Evolutionary conservation across 2,797 vertebrate species (phyloP).

Genomic region (Chelon auratus): DNA sequence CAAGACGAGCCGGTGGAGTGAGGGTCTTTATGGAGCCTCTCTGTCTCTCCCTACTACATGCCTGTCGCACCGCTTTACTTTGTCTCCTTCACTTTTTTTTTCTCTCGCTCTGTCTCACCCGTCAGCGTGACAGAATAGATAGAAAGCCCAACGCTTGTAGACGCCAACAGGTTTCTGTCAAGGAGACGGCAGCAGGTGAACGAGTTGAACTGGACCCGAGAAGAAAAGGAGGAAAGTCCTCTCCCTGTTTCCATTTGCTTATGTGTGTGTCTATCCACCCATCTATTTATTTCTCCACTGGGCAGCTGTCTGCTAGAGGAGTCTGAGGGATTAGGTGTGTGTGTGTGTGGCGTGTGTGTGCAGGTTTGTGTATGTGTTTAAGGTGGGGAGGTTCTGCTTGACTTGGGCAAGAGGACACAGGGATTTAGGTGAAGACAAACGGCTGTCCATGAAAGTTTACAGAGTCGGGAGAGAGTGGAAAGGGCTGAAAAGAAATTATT

Average conservation of each 20-base stretch:
- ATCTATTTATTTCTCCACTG: constrained; percentile 62
- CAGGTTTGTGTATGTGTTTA: constrained; percentile 67
- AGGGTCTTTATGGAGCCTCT: constrained; percentile 62
- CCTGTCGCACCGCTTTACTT: constrained; percentile 21
- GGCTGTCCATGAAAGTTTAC: constrained; percentile 51
- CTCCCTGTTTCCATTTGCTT: constrained; percentile 47
- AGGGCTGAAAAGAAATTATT: constrained; percentile 23
- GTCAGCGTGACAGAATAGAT: constrained; percentile 18
- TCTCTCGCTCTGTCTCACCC: constrained; percentile 16
- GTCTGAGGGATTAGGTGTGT: constrained; percentile 48
- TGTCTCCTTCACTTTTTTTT: constrained; percentile 21
- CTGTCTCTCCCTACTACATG: constrained; percentile 42
- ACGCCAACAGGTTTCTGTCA: constrained; percentile 25
- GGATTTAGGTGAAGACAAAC: constrained; percentile 64
- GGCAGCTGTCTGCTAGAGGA: constrained; percentile 34
- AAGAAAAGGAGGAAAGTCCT: constrained; percentile 36
- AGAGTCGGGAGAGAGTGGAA: constrained; percentile 39
- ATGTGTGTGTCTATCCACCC: constrained; percentile 32
- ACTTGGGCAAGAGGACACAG: constrained; percentile 40
- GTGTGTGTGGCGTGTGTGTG: constrained; percentile 50
- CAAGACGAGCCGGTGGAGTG: constrained; percentile 52
- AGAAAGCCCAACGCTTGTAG: constrained; percentile 32
- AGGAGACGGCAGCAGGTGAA: constrained; percentile 51
- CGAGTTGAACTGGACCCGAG: constrained; percentile 41
- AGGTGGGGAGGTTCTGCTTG: constrained; percentile 60